Evolutionary conservation across 2,888 invertebrate genomes (phyloP).

Genomic region (Abrostola triplasia): DNA sequence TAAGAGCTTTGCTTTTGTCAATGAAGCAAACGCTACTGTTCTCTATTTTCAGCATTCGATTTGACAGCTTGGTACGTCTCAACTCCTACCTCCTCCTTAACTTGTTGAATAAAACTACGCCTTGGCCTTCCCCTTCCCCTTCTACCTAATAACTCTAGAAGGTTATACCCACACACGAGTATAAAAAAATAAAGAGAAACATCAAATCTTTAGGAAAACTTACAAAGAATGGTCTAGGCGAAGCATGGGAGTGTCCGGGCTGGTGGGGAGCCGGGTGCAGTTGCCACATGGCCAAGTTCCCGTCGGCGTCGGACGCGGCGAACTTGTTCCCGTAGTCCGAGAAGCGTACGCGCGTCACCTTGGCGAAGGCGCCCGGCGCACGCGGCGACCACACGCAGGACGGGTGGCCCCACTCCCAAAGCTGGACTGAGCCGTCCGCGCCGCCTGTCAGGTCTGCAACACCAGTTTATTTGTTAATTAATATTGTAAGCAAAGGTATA

Average conservation of each 20-base stretch:
- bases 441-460: constrained; percentile 95
- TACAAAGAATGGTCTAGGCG: constrained; percentile 94
- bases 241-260: constrained; percentile 87
- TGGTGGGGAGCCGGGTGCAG: constrained; percentile 91
- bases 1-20: no score
- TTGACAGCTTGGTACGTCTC: no score
- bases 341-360: constrained; percentile 98
- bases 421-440: constrained; percentile 97
- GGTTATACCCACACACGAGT: no score
- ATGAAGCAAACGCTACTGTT: no score
- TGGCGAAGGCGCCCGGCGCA: constrained; percentile 97
- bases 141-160: no score
- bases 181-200: no score
- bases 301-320: constrained; percentile 99
- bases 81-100: no score
- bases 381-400: constrained; percentile 96
- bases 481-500: no score
- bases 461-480: neutral
- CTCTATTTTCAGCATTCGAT: no score
- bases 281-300: constrained; percentile 98
- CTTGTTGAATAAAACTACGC: no score
- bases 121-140: no score
- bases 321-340: constrained; percentile 99
- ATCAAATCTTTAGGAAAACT: constrained; percentile 74
- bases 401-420: constrained; percentile 99